phyloP scores from a whole-genome alignment of 2,797 vertebrate species.

The Pygocentrus nattereri region DNA sequence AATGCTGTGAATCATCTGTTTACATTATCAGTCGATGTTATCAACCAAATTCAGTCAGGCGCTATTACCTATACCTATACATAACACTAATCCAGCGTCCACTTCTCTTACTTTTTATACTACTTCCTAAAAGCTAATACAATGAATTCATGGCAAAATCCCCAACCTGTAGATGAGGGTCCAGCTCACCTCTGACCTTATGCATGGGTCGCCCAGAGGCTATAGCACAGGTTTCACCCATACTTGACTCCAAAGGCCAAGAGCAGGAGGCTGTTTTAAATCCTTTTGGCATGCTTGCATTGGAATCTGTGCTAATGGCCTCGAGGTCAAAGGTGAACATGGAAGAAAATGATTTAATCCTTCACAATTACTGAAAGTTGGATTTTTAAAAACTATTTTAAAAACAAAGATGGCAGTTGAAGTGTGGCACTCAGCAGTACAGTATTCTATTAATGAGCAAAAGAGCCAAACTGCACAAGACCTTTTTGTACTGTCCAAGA shows the following conservation, averaged over 20 bases:
- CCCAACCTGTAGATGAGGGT: constrained; percentile 36
- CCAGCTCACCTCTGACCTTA: constrained; percentile 73
- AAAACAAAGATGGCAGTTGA: no score
- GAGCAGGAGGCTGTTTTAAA: constrained; percentile 13
- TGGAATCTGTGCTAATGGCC: not conserved
- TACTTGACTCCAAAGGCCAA: constrained; percentile 69
- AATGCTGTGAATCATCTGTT: no score
- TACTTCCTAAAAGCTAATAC: not conserved
- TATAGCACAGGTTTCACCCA: constrained; percentile 66
- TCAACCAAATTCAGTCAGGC: no score
- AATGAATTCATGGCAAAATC: not conserved
- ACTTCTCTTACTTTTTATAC: no score
- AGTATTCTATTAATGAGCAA: no score
- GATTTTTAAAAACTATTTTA: not conserved
- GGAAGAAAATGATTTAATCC: not conserved
- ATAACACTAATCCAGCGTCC: no score
- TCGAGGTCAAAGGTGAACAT: constrained; percentile 16
- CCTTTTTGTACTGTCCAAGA: not conserved
- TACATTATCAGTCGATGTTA: no score
- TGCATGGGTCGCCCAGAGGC: constrained; percentile 63
- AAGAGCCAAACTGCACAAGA: no score
- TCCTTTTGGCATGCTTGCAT: not conserved
- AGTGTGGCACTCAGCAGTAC: not conserved
- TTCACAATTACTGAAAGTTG: not conserved
- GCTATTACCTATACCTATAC: no score